Conservation (phyloP, 2,113 vertebrate species). For the Sylvia atricapilla region DNA sequence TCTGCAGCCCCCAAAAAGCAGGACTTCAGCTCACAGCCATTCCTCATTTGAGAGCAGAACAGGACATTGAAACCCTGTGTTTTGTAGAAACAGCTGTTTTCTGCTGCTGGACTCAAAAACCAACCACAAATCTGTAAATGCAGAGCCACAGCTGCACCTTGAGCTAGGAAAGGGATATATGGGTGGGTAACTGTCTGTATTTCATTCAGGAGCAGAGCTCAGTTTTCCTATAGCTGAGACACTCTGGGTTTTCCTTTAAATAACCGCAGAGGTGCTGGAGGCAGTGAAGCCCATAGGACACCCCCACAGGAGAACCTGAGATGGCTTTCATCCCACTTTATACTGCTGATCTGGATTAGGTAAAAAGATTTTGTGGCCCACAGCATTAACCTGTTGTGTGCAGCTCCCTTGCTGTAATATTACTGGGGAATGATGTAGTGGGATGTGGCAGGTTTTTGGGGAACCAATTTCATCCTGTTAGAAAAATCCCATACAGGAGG, state of each 20-base stretch:
- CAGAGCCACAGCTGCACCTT: background rate
- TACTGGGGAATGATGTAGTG: accelerated
- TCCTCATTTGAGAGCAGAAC: background rate
- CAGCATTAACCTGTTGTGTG: background rate
- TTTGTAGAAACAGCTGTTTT: background rate
- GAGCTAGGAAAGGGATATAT: background rate
- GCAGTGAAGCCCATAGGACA: background rate
- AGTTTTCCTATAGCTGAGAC: background rate
- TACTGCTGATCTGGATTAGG: background rate
- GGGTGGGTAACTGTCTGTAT: background rate
- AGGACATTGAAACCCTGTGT: background rate
- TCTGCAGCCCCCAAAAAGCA: accelerated
- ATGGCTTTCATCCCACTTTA: background rate
- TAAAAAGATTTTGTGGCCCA: background rate
- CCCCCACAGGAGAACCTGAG: accelerated
- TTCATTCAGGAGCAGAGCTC: background rate
- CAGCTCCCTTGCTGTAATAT: background rate
- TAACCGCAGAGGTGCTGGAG: background rate
- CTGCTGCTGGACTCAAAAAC: background rate
- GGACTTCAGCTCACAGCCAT: no score
- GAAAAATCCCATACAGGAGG: background rate
- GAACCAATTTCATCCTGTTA: background rate
- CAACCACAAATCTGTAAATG: background rate
- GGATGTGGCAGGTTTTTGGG: background rate
- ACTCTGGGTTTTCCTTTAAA: background rate